Evolutionary conservation across 2,888 invertebrate species (phyloP), one percentile per base, ranked within the genome.

Genomic region (Meteorus cinctellus): DNA sequence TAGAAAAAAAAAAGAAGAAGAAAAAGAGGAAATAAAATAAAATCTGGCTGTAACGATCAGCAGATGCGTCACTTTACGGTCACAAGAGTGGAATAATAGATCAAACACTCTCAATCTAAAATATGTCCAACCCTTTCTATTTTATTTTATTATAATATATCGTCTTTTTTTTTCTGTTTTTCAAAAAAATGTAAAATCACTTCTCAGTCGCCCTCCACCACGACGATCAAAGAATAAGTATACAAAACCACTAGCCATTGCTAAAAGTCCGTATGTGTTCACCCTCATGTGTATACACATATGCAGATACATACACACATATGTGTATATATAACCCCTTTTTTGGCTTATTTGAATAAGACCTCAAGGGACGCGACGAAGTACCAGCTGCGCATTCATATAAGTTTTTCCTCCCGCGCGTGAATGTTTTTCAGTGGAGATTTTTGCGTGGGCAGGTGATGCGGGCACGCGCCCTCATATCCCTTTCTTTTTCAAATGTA

Each of bases 401-500:
- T 55, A 55, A 19, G 59, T 63, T 76, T 36, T 74, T 72, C 74
- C 66, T 27, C 59, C 70, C 72, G 79, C 78, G 76, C 72, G 77
- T 77, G 10, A 55, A 55, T 8, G 2, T 79, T 79, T 81, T 78
- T 77, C 74, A 67, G 19, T 12, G 72, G n/a, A 76, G 77, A 78
- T 80, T 80, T 77, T 76, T 77, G 45, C 67, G 65, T 1, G 69
- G n/a, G 85, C 88, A 87, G 88, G 85, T 86, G 86, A 83, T 85
- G 83, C 81, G 80, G 86, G 87, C 88, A 87, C 87, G 86, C 86
- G 87, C 85, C 84, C 79, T 78, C 77, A 77, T 77, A 75, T 77
- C 76, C 78, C 74, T 74, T 68, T 77, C 75, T 73, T 19, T 48
- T 70, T 14, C 10, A n/a, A n/a, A 48, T 48, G 48, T 55, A 55